Evolutionary conservation across 37 sponge, comb jelly and placozoan genomes (phyloP).

Genomic region (Mnemiopsis leidyi): DNA sequence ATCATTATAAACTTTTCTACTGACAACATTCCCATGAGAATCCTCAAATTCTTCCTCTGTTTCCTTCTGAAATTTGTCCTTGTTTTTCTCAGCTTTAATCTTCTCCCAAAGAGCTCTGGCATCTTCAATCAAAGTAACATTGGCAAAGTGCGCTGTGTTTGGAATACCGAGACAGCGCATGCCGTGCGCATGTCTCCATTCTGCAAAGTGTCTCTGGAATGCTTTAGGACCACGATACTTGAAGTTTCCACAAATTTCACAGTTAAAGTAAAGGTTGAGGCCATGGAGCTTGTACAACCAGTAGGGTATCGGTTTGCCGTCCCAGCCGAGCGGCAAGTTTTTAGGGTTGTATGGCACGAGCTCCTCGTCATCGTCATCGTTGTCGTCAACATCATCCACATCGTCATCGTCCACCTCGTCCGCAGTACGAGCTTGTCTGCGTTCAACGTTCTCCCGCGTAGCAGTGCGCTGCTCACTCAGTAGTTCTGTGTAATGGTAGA

Average conservation of each 20-base stretch:
- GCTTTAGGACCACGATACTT: slow-evolving; percentile 95
- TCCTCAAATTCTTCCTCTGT: slow-evolving; percentile 93
- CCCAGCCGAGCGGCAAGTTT: slow-evolving; percentile 98
- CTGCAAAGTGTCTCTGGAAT: slow-evolving; percentile 97
- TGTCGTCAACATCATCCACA: slow-evolving; percentile 68
- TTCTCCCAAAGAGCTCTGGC: slow-evolving; percentile 92
- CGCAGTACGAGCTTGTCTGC: slow-evolving; percentile 90
- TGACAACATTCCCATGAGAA: slow-evolving; percentile 94
- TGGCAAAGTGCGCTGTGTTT: slow-evolving; percentile 99
- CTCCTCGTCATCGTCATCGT: slow-evolving; percentile 81
- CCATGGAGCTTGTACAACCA: slow-evolving; percentile 99
- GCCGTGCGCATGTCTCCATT: slow-evolving; percentile 98
- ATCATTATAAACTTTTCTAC: slow-evolving; percentile 86
- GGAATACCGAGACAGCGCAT: slow-evolving; percentile 99
- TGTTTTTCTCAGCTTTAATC: slow-evolving; percentile 69
- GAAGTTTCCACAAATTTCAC: slow-evolving; percentile 96
- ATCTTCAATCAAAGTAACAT: slow-evolving; percentile 87
- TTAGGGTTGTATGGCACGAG: slow-evolving; percentile 93
- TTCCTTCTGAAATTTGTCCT: slow-evolving; percentile 41
- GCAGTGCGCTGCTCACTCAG: slow-evolving; percentile 87
- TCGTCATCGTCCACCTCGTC: slow-evolving; percentile 86
- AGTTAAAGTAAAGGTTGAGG: slow-evolving; percentile 90
- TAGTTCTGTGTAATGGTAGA: slow-evolving; percentile 81
- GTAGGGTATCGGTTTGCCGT: slow-evolving; percentile 99
- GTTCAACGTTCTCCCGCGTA: slow-evolving; percentile 93